Conservation (phyloP, 2,888 invertebrate genomes). For the Calameuta pallipes region DNA sequence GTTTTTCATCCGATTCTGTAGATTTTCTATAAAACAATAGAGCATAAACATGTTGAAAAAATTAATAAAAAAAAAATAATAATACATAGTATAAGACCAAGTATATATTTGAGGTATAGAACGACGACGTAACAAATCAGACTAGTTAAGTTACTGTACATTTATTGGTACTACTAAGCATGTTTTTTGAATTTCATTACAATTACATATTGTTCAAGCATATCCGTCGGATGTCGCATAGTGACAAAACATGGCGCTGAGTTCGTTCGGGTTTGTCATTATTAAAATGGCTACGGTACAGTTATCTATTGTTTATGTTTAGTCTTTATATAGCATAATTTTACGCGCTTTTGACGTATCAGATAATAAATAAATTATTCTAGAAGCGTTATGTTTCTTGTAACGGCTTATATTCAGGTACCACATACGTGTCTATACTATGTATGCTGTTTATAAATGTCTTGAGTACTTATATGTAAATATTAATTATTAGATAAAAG, state of each 20-base stretch:
- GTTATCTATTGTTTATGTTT: conserved; percentile 16
- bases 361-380: neutral
- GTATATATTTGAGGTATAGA: neutral
- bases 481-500: neutral
- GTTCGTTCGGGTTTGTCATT: neutral
- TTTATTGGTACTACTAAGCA: neutral
- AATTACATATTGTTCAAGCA: neutral
- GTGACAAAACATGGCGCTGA: neutral
- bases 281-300: conserved; percentile 33
- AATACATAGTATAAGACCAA: neutral
- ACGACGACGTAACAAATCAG: neutral
- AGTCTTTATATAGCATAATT: neutral
- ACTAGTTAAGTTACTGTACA: neutral
- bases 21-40: conserved; percentile 34
- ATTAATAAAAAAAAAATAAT: neutral
- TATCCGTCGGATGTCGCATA: neutral
- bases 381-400: neutral
- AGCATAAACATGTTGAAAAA: neutral
- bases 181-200: neutral
- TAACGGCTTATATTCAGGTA: neutral
- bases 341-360: neutral
- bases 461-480: neutral
- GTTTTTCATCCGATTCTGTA: conserved; percentile 27
- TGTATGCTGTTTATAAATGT: neutral
- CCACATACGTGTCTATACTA: neutral